Evolutionary conservation across 2,888 invertebrate species (phyloP), one percentile per base, ranked within the genome.

Genomic region (Neoscelio sp.): DNA sequence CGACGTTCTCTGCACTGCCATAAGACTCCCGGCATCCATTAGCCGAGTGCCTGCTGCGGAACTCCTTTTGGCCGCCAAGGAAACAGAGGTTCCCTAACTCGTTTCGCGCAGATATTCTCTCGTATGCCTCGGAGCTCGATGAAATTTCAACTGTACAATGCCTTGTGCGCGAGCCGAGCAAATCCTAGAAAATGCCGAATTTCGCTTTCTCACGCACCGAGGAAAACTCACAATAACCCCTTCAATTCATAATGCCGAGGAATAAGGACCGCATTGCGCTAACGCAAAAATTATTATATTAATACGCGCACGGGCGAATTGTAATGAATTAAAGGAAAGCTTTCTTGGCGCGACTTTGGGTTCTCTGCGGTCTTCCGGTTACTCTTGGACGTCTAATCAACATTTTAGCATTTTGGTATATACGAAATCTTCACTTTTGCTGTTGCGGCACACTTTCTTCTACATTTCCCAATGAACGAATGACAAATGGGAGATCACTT

Each of bases 21-120:
- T 87, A 86, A 86, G 87, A 87, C 87, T 87, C 85, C 85, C 85
- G 82, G 89, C 88, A 90, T 89, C 90, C 90, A 90, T 90, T 90
- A 90, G 90, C 87, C 89, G 87, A 89, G 89, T 88, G 87, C 88
- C 86, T 82, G 83, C 82, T 83, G 79, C 82, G 84, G 84, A 85
- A 86, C 86, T 87, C 87, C 86, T 87, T 87, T 87, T 87, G 83
- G 83, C 86, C 85, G 85, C 86, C 85, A 82, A 84, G 84, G 84
- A 86, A 87, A 85, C 85, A 84, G 83, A 84, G 84, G 80, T 85
- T 85, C 84, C 78, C 81, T 78, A 68, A 76, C 79, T 80, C 75
- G 71, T 73, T 75, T 75, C 73, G 74, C 73, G 71, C 70, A 73
- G 77, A 82, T 75, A 74, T 78, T 71, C 73, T 75, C 78, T 74